A percentile compares a stretch with the other conserved stretches of the same genome.
Evolutionary conservation across 2,888 invertebrate species (phyloP).

Genomic region (Sinotaia quadrata): DNA sequence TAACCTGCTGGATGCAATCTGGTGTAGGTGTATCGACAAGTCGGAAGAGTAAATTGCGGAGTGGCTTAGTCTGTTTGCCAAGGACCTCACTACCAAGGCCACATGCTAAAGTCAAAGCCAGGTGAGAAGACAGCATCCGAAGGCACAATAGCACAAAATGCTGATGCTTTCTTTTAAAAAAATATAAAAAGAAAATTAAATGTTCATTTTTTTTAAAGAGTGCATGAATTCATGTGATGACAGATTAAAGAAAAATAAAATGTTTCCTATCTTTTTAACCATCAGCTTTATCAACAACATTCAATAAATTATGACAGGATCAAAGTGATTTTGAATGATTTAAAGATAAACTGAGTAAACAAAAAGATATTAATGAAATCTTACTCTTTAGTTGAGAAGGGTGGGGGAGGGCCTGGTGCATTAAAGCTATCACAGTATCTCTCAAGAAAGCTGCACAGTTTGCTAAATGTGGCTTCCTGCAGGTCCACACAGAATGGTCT

Average conservation of each 20-base stretch:
- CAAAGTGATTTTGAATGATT: too few species aligned
- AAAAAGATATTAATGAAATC: too few species aligned
- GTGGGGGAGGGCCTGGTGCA: constrained; percentile 66
- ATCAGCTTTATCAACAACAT: too few species aligned
- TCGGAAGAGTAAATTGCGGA: constrained; percentile 76
- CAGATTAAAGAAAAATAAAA: too few species aligned
- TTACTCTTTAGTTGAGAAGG: constrained; percentile 73
- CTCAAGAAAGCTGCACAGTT: constrained; percentile 76
- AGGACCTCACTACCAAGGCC: constrained; percentile 74
- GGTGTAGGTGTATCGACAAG: constrained; percentile 73
- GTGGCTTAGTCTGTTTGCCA: constrained; percentile 75
- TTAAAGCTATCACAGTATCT: constrained; percentile 76
- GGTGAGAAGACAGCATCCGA: constrained; percentile 76
- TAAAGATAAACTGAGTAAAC: too few species aligned
- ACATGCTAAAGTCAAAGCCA: constrained; percentile 76
- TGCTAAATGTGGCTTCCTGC: constrained; percentile 77
- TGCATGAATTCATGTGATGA: too few species aligned
- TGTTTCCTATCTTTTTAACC: too few species aligned
- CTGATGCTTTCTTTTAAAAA: constrained; percentile 75
- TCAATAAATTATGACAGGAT: too few species aligned
- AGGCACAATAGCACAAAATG: constrained; percentile 77
- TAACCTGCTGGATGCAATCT: constrained; percentile 74
- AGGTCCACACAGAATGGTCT: constrained; percentile 79
- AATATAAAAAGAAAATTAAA: too few species aligned
- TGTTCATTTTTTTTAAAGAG: too few species aligned